Evolutionary conservation across 2,797 vertebrate genomes (phyloP).

Genomic region (Anguilla pacifica): DNA sequence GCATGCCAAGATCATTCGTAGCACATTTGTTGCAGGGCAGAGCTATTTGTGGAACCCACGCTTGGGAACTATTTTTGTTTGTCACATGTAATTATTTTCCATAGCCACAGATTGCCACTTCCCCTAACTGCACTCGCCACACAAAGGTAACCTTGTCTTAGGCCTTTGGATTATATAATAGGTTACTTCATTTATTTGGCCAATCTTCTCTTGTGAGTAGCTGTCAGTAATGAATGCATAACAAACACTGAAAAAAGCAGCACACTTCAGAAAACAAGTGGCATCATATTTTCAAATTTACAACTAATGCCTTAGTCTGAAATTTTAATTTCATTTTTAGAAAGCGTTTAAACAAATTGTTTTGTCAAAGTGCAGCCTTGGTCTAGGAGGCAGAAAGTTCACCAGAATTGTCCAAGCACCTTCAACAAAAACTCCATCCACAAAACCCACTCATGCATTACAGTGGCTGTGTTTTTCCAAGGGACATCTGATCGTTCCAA

Average conservation of each 20-base stretch:
- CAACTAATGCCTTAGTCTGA: conserved; percentile 39
- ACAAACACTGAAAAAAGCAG: conserved; percentile 28
- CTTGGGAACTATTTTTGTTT: conserved; percentile 47
- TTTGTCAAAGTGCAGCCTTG: conserved; percentile 7
- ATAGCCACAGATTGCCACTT: conserved; percentile 50
- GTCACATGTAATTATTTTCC: conserved; percentile 50
- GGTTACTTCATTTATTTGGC: conserved; percentile 42
- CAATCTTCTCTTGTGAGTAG: conserved; percentile 38
- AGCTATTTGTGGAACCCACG: conserved; percentile 41
- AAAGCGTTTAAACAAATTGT: conserved; percentile 13
- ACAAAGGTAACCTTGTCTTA: conserved; percentile 42
- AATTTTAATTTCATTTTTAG: conserved; percentile 42
- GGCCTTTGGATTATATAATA: conserved; percentile 50
- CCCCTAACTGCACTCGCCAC: conserved; percentile 35
- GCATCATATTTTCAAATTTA: conserved; percentile 34
- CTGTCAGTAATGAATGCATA: conserved; percentile 28
- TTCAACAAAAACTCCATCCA: conserved; percentile 49
- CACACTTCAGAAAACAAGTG: conserved; percentile 41
- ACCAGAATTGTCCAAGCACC: conserved; percentile 42
- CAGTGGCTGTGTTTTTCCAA: conserved; percentile 27
- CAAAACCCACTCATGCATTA: conserved; percentile 51
- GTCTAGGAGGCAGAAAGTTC: conserved; percentile 33
- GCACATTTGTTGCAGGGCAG: conserved; percentile 3
- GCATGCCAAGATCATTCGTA: background rate
- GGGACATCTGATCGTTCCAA: background rate